These are phyloP conservation scores for Labia minor DNA, from an alignment of 2,888 invertebrate species.

Conservation along the genomic window DNA sequence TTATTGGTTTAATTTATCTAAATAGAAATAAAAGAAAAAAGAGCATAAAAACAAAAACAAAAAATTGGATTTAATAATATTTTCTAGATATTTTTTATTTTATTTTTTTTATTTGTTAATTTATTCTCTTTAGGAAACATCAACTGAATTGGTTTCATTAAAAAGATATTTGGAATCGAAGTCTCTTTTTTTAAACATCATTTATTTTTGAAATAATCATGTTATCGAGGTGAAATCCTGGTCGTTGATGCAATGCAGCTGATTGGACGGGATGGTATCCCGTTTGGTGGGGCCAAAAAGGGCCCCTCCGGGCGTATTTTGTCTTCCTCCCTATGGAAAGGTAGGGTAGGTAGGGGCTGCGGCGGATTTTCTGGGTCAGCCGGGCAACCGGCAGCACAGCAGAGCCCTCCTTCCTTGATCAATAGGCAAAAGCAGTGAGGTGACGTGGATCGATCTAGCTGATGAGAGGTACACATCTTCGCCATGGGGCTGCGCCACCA, in stretches of 20 bases:
- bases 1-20: too few relatives aligned
- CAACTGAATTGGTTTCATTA: too few relatives aligned
- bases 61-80: too few relatives aligned
- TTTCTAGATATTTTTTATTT: too few relatives aligned
- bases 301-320: not conserved
- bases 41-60: too few relatives aligned
- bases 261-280: not conserved
- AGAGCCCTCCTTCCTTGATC: constrained; percentile 7
- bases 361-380: not conserved
- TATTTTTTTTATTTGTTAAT: too few relatives aligned
- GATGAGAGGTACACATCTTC: not conserved
- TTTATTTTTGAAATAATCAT: too few relatives aligned
- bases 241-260: not conserved
- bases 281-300: not conserved
- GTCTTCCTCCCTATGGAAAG: not conserved
- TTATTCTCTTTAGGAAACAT: too few relatives aligned
- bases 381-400: not conserved
- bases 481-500: not conserved
- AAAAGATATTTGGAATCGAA: too few relatives aligned
- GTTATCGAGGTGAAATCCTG: not conserved
- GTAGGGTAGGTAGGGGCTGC: constrained; percentile 4
- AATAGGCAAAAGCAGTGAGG: not conserved
- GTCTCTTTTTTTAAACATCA: too few relatives aligned
- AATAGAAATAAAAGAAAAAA: too few relatives aligned
- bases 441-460: constrained; percentile 13